Base-by-base conservation (phyloP, 2,797 vertebrate genomes). In the Rhinophrynus dorsalis region DNA sequence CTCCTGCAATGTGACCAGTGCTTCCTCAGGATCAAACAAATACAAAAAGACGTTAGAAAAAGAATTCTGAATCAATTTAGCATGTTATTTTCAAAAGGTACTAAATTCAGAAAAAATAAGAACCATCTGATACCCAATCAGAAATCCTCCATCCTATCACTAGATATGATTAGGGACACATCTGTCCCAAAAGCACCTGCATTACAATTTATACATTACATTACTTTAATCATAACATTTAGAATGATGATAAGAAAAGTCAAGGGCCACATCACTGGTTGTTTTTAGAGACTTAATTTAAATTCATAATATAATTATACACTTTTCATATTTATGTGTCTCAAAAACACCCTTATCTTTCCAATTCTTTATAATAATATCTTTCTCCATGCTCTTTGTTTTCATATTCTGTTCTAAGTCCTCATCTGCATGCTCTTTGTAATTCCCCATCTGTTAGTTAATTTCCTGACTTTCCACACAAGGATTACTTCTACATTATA, bases 401-500 rank as follows among this genome's bases (percentile, higher is more conserved):
- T 73, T 51, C 52, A 5, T 21, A 52, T 66, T 44, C 54, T 48
- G 50, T 51, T 3, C 44, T 12, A 20, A 23, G 33, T 56, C 37
- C 55, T 73, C 69, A 73, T 73, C 55, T 65, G 69, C 69, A 65
- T 66, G 64, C 62, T 66, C 64, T 73, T 73, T 66, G 37, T 73
- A 52, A 73, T 66, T 73, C 55, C 64, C 69, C 69, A 73, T 73
- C 69, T 73, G 69, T 73, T 73, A 35, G 61, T 73, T 73, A 65
- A 72, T 73, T 73, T 73, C 55, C 62, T 65, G 61, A 73, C 62
- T 59, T 73, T 59, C 54, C 57, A 40, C 44, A 73, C 55, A 33
- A 52, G 62, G 62, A 73, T 72, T 65, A 65, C 61, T 66, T 66
- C 69, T 59, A 52, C 54, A 65, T 66, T 73, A 66, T 65, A 73